Conservation (phyloP, 2,113 vertebrate genomes). For the Gila orcuttii region DNA sequence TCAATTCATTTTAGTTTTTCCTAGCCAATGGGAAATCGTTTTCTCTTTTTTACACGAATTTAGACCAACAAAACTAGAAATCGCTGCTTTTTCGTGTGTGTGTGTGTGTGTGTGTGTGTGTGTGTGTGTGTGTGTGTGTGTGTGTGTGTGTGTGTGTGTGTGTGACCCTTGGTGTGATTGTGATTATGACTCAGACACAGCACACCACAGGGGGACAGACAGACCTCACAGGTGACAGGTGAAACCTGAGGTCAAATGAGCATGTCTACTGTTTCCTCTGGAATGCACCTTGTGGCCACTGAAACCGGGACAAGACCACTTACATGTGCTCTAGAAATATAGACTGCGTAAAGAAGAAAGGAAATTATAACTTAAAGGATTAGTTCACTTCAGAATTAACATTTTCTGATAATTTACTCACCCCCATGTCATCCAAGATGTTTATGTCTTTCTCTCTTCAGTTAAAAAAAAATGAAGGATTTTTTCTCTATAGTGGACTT, state of each 20-base stretch:
- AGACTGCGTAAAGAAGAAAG: background rate
- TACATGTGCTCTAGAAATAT: background rate
- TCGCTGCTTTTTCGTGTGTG: background rate
- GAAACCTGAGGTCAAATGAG: conserved; percentile 52
- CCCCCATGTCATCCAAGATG: no score
- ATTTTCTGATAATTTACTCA: no score
- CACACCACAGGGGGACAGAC: conserved; percentile 35
- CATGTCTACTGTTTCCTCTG: conserved; percentile 41
- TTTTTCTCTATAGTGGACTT: no score
- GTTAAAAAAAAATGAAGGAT: no score
- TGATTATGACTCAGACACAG: conserved; percentile 52
- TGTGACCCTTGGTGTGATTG: conserved; percentile 49
- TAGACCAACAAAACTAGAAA: no score
- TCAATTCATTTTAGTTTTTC: no score
- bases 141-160: conserved; percentile 28
- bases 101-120: conserved; percentile 43
- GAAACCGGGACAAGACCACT: background rate
- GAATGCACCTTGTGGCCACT: background rate
- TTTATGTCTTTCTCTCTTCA: no score
- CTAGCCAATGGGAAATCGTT: no score
- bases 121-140: conserved; percentile 43
- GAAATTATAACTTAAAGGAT: no score
- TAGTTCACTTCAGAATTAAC: no score
- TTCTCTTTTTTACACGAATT: no score
- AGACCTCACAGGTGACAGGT: conserved; percentile 53